A percentile compares a stretch with the other conserved stretches of the same genome.
These are phyloP conservation scores for Platichthys flesus DNA, from an alignment of 2,113 vertebrate species.

Conservation along the genomic window DNA sequence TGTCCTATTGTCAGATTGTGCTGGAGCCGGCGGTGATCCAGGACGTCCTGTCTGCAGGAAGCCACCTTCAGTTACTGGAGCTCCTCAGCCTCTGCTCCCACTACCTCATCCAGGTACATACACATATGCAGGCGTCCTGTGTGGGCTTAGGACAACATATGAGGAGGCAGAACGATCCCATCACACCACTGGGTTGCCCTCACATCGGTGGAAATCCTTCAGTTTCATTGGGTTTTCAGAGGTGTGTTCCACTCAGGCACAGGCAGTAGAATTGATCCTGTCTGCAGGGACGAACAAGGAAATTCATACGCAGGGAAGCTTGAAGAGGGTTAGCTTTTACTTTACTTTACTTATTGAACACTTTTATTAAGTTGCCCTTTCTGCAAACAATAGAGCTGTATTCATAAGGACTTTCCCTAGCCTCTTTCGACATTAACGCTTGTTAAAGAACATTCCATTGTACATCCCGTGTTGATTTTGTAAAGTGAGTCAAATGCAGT, in stretches of 20 bases:
- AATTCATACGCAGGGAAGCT: too few relatives aligned
- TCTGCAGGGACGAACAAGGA: too few relatives aligned
- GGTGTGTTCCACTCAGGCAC: constrained; percentile 7
- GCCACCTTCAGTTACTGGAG: constrained; percentile 96
- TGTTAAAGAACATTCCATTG: background rate
- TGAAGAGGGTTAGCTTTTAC: too few relatives aligned
- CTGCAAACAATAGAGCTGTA: background rate
- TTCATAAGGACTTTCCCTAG: too few relatives aligned
- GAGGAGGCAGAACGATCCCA: background rate
- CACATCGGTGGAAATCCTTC: constrained; percentile 3
- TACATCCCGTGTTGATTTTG: background rate
- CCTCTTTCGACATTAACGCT: too few relatives aligned
- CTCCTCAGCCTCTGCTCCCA: constrained; percentile 97
- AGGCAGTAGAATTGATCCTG: background rate
- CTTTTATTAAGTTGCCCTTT: background rate
- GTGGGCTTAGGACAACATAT: background rate
- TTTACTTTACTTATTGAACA: too few relatives aligned
- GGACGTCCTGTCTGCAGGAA: constrained; percentile 95
- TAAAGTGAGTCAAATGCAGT: background rate
- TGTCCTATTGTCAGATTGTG: constrained; percentile 84
- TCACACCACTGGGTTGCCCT: constrained; percentile 2
- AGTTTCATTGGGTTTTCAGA: constrained; percentile 5
- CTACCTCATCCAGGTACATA: constrained; percentile 96
- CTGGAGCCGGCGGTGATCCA: constrained; percentile 95
- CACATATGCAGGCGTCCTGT: constrained; percentile 19